Conservation (phyloP, 2,888 invertebrate genomes). For the Trachelus troglodyta region DNA sequence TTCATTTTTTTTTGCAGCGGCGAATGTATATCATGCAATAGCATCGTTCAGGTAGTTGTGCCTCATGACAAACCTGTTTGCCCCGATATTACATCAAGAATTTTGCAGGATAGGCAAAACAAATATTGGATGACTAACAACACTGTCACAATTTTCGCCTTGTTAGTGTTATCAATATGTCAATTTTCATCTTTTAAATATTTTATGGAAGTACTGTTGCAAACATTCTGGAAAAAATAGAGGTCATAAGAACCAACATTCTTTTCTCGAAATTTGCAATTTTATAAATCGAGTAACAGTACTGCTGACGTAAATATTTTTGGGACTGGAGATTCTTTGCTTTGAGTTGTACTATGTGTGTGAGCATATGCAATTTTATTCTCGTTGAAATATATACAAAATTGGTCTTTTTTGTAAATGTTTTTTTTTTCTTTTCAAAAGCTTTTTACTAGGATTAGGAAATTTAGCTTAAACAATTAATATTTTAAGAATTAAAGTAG, state of each 20-base stretch:
- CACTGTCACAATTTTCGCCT: background rate
- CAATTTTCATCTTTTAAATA: background rate
- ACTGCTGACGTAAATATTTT: background rate
- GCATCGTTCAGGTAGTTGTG: no score
- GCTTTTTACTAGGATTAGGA: no score
- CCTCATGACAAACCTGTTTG: background rate
- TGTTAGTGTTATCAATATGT: background rate
- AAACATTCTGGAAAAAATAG: background rate
- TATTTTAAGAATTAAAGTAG: no score
- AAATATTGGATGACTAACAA: background rate
- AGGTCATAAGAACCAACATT: background rate
- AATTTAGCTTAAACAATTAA: no score
- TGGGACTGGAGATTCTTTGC: background rate
- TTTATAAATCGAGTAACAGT: background rate
- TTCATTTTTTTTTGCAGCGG: no score
- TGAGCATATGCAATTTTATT: background rate
- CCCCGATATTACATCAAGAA: background rate
- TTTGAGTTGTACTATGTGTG: background rate
- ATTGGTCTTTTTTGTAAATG: no score
- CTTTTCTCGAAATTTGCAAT: background rate
- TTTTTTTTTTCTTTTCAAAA: no score
- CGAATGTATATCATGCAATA: no score
- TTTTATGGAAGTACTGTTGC: background rate
- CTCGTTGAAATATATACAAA: no score
- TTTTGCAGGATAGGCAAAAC: background rate